Evolutionary conservation across 2,113 vertebrate species (phyloP).

Genomic region (Gasterosteus aculeatus): DNA sequence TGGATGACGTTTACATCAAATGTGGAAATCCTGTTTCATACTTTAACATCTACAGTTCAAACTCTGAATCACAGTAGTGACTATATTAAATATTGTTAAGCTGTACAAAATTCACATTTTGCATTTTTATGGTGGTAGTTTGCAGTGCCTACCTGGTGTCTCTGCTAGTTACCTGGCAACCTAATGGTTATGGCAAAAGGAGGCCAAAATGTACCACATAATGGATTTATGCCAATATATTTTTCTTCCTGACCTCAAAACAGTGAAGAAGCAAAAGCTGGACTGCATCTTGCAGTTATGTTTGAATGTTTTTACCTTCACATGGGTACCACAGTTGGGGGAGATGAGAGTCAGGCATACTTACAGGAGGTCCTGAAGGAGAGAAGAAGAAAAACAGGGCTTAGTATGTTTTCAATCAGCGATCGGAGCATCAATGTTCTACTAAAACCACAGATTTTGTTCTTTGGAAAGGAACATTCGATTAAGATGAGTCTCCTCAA

Average conservation of each 20-base stretch:
- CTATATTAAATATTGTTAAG: not conserved
- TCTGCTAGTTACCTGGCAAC: not conserved
- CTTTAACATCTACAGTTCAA: not conserved
- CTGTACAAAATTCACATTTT: not conserved
- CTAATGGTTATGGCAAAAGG: not conserved
- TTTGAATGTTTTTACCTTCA: slow-evolving; percentile 61
- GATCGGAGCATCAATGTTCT: slow-evolving; percentile 46
- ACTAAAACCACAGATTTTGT: slow-evolving; percentile 42
- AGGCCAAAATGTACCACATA: not conserved
- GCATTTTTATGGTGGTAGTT: not conserved
- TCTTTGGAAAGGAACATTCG: slow-evolving; percentile 6
- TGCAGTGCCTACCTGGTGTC: not conserved
- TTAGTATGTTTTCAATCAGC: slow-evolving; percentile 55
- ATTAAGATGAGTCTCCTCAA: slow-evolving; percentile 24
- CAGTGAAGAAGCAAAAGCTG: not conserved
- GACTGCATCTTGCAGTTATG: not conserved
- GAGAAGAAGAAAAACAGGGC: slow-evolving; percentile 40
- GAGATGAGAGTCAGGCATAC: slow-evolving; percentile 80
- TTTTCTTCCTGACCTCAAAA: not conserved
- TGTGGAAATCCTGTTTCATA: not conserved
- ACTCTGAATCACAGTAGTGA: not conserved
- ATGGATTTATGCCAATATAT: not conserved
- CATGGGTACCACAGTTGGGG: slow-evolving; percentile 48
- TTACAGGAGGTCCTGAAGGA: slow-evolving; percentile 96
- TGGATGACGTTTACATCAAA: slow-evolving; percentile 21